Evolutionary conservation across 2,113 vertebrate genomes (phyloP), one percentile per base, ranked within the genome.

Genomic region (Thymallus thymallus): DNA sequence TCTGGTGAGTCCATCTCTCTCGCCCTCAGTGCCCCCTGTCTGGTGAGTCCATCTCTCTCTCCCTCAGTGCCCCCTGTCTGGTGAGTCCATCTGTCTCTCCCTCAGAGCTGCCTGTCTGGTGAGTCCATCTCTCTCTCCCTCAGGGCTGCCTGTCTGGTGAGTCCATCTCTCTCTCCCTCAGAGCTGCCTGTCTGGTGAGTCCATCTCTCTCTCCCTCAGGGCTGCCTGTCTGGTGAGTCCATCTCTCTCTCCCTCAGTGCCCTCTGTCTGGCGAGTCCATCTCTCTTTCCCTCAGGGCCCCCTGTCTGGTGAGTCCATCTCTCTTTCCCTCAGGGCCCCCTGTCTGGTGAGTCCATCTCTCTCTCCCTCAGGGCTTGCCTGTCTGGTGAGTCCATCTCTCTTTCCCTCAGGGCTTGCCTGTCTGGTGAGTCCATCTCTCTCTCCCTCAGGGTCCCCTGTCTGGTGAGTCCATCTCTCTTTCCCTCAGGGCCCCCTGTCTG

Each of bases 281-380:
- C n/a, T n/a, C n/a, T n/a, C n/a, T n/a, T n/a, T 61, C 58, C 20
- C n/a, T 22, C 18, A 22, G 20, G 26, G 26, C 26, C 26, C 26
- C 58, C 18, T 61, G 51, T 79, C 73, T 18, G n/a, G n/a, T n/a
- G n/a, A n/a, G n/a, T 51, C 46, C 46, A 51, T n/a, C n/a, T n/a
- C n/a, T n/a, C n/a, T n/a, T n/a, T 61, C 58, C 20, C n/a, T 22
- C 18, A 22, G 20, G 26, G 26, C 26, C 26, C 26, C 58, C 18
- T 61, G 51, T 79, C 73, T 18, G n/a, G n/a, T n/a, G n/a, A n/a
- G n/a, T 51, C 46, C 46, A 51, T n/a, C n/a, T n/a, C n/a, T n/a
- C n/a, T n/a, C n/a, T n/a, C n/a, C n/a, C n/a, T n/a, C n/a, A n/a
- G n/a, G n/a, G n/a, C n/a, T n/a, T n/a, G n/a, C n/a, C n/a, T n/a